phyloP scores from a whole-genome alignment of 2,888 invertebrate species.

The Lapara coniferarum region DNA sequence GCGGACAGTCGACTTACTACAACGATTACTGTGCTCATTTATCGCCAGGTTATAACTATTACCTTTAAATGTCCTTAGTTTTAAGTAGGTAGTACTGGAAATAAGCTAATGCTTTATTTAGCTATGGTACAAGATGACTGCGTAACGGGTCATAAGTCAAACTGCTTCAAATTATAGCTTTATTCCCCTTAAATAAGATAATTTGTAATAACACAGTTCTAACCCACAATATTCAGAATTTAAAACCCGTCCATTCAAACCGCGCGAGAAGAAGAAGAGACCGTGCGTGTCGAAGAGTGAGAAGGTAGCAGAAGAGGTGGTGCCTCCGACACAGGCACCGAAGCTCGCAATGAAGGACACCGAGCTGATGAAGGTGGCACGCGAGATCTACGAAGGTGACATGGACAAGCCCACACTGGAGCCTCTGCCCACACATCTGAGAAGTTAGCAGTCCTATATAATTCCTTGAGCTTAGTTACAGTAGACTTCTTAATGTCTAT shows the following conservation, averaged over 20 bases:
- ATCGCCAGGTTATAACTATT: slow-evolving; percentile 46
- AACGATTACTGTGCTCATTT: slow-evolving; percentile 72
- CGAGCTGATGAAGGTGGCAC: slow-evolving; percentile 72
- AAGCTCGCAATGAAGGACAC: slow-evolving; percentile 75
- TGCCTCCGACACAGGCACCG: slow-evolving; percentile 36
- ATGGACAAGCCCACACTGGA: slow-evolving; percentile 62
- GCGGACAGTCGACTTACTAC: slow-evolving; percentile 75
- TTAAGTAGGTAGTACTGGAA: neutral
- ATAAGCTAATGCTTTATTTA: neutral
- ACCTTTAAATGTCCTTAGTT: neutral
- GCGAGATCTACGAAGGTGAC: slow-evolving; percentile 66
- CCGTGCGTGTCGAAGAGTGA: slow-evolving; percentile 45
- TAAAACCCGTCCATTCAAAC: slow-evolving; percentile 67
- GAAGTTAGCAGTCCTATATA: slow-evolving; percentile 58
- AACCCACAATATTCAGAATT: slow-evolving; percentile 49
- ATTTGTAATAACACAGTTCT: neutral
- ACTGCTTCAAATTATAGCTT: no score
- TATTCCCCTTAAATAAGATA: no score
- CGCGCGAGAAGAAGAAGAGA: slow-evolving; percentile 59
- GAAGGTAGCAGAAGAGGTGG: slow-evolving; percentile 38
- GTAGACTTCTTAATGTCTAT: neutral
- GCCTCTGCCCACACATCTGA: slow-evolving; percentile 64
- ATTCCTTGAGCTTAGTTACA: neutral
- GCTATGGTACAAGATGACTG: neutral
- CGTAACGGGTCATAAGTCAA: neutral